phyloP scores from a whole-genome alignment of 2,113 vertebrate genomes.

The Motacilla alba region DNA sequence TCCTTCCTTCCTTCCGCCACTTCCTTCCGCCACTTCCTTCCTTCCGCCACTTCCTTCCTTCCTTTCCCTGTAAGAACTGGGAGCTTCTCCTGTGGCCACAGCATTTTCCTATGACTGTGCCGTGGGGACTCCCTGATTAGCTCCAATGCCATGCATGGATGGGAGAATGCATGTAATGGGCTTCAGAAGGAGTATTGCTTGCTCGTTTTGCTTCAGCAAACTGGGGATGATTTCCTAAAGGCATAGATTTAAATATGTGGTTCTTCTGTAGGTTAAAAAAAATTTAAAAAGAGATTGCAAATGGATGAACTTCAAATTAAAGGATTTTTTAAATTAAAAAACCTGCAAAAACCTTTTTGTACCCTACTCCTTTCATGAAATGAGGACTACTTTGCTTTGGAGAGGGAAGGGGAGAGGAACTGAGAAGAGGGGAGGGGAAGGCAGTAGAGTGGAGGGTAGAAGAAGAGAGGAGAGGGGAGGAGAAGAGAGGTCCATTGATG shows the following conservation, averaged over 20 bases:
- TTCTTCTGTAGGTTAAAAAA: not conserved
- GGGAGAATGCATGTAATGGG: not conserved
- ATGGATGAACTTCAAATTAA: not conserved
- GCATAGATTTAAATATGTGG: not conserved
- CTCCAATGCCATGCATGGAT: not conserved
- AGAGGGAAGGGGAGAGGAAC: not conserved
- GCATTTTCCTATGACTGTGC: rapidly evolving
- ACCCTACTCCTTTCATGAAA: not conserved
- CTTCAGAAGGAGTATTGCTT: not conserved
- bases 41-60: no score
- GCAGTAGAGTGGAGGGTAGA: no score
- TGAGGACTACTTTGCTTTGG: not conserved
- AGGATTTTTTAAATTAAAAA: not conserved
- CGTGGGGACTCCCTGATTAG: not conserved
- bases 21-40: no score
- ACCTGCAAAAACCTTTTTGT: not conserved
- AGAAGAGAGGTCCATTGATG: not conserved
- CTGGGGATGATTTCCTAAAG: not conserved
- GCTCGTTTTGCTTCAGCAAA: not conserved
- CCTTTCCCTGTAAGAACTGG: not conserved
- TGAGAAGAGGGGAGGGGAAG: not conserved
- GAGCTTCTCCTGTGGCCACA: not conserved
- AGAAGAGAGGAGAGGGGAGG: not conserved
- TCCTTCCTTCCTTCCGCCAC: no score
- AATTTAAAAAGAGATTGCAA: not conserved